Evolutionary conservation across 1,140 invertebrate species (phyloP).

Genomic region (Vollenhovia emeryi): DNA sequence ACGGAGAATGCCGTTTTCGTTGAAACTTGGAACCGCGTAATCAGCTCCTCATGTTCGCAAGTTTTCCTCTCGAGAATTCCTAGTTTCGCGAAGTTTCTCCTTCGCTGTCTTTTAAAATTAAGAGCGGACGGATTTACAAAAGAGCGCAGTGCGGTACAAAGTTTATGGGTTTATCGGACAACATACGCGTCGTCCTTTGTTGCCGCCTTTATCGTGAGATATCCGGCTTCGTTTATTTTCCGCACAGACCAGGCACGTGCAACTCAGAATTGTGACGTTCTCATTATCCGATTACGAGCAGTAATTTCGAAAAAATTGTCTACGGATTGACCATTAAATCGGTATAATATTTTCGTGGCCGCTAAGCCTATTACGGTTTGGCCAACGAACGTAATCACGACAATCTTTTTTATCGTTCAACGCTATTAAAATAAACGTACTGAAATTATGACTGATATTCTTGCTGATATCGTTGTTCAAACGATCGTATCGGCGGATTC

Average conservation of each 20-base stretch:
- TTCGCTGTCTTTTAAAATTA: conserved; percentile 22
- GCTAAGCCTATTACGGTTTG: background rate
- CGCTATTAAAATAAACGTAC: background rate
- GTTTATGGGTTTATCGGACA: conserved; percentile 30
- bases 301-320: conserved; percentile 18
- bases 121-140: conserved; percentile 4
- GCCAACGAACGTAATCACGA: background rate
- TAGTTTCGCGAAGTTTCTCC: background rate
- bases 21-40: background rate
- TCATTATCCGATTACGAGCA: conserved; percentile 9
- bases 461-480: background rate
- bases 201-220: background rate
- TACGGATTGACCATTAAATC: background rate
- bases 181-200: background rate
- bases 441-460: background rate
- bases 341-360: conserved; percentile 4
- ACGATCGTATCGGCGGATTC: background rate
- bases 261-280: background rate
- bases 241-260: too few species aligned
- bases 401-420: background rate
- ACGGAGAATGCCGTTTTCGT: background rate
- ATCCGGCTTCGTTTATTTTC: background rate
- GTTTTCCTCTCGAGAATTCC: background rate
- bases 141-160: background rate
- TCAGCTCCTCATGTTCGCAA: background rate